phyloP scores from a whole-genome alignment of 2,797 vertebrate species.

The Fratercula arctica region DNA sequence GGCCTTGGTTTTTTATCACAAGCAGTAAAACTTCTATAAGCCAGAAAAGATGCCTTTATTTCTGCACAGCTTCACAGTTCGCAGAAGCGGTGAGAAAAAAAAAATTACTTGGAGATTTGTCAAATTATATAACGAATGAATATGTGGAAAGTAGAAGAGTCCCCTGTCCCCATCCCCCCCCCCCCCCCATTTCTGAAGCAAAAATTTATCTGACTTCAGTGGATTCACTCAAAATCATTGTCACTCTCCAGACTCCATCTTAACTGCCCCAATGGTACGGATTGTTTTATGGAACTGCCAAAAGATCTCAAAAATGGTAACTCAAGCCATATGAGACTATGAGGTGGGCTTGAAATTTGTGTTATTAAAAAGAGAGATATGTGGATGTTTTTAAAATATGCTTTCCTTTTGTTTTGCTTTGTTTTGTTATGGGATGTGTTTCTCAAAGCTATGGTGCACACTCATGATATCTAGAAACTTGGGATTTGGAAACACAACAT shows the following conservation, averaged over 20 bases:
- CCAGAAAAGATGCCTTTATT: neutral
- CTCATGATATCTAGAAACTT: neutral
- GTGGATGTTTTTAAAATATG: fast-evolving
- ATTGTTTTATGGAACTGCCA: neutral
- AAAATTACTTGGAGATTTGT: neutral
- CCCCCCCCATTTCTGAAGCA: neutral
- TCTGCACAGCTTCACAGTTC: neutral
- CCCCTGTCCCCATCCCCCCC: no score
- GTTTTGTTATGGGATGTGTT: neutral
- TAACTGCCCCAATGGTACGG: neutral
- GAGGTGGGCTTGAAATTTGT: neutral
- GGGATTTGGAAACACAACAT: neutral
- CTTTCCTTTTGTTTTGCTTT: neutral
- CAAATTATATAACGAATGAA: neutral
- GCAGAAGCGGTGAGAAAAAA: neutral
- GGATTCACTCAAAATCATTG: neutral
- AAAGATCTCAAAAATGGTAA: neutral
- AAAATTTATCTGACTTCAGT: neutral
- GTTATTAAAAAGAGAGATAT: neutral
- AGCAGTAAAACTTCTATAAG: neutral
- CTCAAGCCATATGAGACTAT: neutral
- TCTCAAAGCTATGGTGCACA: neutral
- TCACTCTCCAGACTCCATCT: neutral
- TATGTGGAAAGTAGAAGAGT: neutral
- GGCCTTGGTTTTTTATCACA: neutral